Percentiles rank a stretch among this genome's conserved stretches.
phyloP scores from a whole-genome alignment of 64 coral and sea anemone species.

The Montipora cactus region DNA sequence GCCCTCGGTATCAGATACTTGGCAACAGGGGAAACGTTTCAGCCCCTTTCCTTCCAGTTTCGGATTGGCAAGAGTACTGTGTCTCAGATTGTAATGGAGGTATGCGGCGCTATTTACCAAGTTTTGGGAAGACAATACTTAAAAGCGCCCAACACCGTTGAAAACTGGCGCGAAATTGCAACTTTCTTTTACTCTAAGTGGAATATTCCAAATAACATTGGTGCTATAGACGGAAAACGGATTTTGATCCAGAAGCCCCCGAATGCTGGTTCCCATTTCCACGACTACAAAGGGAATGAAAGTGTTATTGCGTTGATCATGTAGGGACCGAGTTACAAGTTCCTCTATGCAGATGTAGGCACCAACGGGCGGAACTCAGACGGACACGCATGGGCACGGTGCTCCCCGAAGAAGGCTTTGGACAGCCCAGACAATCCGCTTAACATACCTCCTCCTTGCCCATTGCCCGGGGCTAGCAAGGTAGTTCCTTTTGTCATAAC shows the following conservation, averaged over 20 bases:
- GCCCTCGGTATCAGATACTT: constrained; percentile 26
- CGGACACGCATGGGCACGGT: constrained; percentile 58
- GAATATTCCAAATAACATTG: constrained; percentile 74
- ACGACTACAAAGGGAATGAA: background rate
- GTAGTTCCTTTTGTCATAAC: background rate
- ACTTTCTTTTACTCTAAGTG: constrained; percentile 16
- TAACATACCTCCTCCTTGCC: constrained; percentile 50
- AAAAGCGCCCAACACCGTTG: constrained; percentile 11
- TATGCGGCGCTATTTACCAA: constrained; percentile 23
- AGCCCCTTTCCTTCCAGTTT: constrained; percentile 39
- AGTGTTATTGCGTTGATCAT: too few relatives aligned
- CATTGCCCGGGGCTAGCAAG: constrained; percentile 19
- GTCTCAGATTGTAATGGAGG: constrained; percentile 21
- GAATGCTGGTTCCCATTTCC: constrained; percentile 53
- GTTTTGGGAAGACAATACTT: constrained; percentile 1
- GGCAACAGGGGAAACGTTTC: constrained; percentile 50
- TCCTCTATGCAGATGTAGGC: constrained; percentile 51
- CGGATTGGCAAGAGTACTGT: constrained; percentile 29
- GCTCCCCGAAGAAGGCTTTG: constrained; percentile 16
- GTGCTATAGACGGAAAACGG: constrained; percentile 50
- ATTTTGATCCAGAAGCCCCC: constrained; percentile 56
- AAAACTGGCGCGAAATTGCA: constrained; percentile 61
- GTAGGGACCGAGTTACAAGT: background rate
- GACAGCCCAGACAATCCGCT: constrained; percentile 39
- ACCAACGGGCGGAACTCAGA: constrained; percentile 47